Percentiles rank a stretch among this genome's conserved stretches.
Conservation (phyloP, 2,797 vertebrate genomes). For the Anguilla pacifica region DNA sequence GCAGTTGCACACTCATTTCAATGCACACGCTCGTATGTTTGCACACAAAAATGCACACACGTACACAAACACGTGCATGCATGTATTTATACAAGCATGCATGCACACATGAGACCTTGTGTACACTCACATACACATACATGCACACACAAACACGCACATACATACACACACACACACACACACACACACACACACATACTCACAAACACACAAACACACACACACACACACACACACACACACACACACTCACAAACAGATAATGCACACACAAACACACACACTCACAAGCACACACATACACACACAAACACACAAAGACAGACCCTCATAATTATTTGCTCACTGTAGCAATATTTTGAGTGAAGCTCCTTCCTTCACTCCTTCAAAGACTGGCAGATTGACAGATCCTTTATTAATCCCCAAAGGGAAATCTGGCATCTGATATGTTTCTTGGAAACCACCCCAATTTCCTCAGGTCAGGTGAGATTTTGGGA, state of each 20-base stretch:
- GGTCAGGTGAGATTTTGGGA: constrained; percentile 3
- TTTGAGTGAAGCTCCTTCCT: neutral
- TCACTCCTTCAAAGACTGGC: neutral
- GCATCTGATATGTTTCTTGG: neutral
- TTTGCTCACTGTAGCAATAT: neutral
- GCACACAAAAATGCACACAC: constrained; percentile 21
- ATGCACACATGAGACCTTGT: constrained; percentile 26
- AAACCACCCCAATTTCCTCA: neutral
- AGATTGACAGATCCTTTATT: neutral
- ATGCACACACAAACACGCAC: neutral
- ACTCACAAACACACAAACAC: neutral
- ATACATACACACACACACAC: neutral
- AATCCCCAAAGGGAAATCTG: neutral
- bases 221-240: neutral
- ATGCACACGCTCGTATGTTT: neutral
- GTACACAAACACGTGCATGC: constrained; percentile 19
- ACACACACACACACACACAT: neutral
- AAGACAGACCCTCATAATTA: neutral
- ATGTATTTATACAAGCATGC: neutral
- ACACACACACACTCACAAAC: neutral
- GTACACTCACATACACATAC: constrained; percentile 8
- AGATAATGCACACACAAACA: neutral
- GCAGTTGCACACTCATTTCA: neutral
- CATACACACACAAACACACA: neutral
- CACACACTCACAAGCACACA: neutral